Evolutionary conservation across 2,888 invertebrate species (phyloP), one percentile per base, ranked within the genome.

Genomic region (Euclidia mi): DNA sequence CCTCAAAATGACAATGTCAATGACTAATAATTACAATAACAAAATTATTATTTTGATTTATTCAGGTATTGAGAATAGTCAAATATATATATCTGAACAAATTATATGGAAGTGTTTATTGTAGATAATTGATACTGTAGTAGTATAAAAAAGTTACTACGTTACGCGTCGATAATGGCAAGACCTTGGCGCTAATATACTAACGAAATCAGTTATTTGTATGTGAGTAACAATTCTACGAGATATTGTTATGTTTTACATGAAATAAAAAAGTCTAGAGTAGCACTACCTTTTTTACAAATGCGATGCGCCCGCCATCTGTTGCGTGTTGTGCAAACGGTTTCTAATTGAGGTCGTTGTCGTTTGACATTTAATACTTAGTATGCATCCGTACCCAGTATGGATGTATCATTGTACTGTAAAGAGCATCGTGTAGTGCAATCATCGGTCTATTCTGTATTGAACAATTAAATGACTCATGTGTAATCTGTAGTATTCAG

Each of bases 301-400:
- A 51, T 47, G 65, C 42, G 44, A 25, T 44, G 18, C 48, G 58
- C 41, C 53, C 34, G 64, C 66, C 73, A 72, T 71, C 70, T 72
- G 64, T 64, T 48, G 44, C 32, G 49, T 31, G 40, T 32, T 41
- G 20, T 44, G 56, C 44, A 50, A 11, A 15, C 7, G 7, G 4
- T 37, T 62, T 61, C 3, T 14, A 37, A 61, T 56, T 44, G 47
- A 68, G 71, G 62, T 71, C 71, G 43, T 57, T 62, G 72, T 52
- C 71, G 44, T 56, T 53, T 68, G 69, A 69, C 65, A 61, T 68
- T 69, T 61, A 45, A 3, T 46, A 41, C 42, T 44, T 53, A 25
- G 6, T 25, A 25, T 66, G 35, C 11, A 18, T 20, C 11, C 20
- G 18, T 20, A 10, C 64, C 41, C 46, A 53, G 49, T 55, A 64